phyloP scores from a whole-genome alignment of 2,888 invertebrate genomes.

The Erpobdella octoculata region DNA sequence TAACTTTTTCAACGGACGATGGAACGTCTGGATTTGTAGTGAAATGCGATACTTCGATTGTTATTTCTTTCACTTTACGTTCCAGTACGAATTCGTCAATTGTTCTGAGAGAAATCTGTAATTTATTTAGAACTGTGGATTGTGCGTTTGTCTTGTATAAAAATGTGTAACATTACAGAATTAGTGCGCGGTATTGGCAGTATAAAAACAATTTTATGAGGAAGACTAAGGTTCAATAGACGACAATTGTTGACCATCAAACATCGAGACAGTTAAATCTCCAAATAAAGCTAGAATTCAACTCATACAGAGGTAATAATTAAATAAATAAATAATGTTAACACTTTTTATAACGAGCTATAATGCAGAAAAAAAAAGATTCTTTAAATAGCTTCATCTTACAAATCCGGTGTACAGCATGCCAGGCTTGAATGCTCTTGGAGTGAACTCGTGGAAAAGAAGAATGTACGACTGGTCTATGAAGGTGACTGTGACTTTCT shows the following conservation, averaged over 20 bases:
- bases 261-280: too few relatives aligned
- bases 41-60: not conserved
- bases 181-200: too few relatives aligned
- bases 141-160: too few relatives aligned
- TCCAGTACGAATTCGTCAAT: not conserved
- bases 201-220: too few relatives aligned
- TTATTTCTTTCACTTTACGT: not conserved
- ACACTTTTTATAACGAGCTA: not conserved
- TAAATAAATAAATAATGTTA: not conserved
- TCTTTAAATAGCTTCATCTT: not conserved
- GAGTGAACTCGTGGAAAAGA: not conserved
- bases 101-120: not conserved
- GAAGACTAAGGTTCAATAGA: too few relatives aligned
- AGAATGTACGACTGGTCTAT: not conserved
- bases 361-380: not conserved
- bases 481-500: not conserved
- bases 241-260: too few relatives aligned
- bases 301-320: too few relatives aligned
- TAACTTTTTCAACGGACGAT: not conserved
- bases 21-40: not conserved
- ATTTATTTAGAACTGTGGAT: too few relatives aligned
- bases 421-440: not conserved
- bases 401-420: not conserved
- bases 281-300: too few relatives aligned
- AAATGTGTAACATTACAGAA: too few relatives aligned